These are phyloP conservation scores for Ricordea florida DNA, from an alignment of 92 coral and sea anemone genomes.

Conservation along the genomic window DNA sequence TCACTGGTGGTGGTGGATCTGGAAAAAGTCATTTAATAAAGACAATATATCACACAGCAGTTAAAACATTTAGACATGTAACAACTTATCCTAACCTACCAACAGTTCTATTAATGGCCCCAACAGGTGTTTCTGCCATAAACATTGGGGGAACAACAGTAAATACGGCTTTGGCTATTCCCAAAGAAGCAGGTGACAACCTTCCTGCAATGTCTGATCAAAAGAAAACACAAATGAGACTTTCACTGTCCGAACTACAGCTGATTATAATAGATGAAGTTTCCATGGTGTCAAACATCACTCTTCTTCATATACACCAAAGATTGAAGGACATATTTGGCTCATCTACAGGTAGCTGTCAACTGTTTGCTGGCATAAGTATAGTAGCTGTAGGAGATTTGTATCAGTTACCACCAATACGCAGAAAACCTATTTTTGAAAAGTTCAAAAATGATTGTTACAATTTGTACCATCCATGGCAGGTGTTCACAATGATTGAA, in stretches of 20 bases:
- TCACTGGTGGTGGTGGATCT: too few relatives aligned
- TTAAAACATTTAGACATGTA: too few relatives aligned
- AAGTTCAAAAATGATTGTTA: constrained; percentile 35
- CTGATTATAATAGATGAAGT: constrained; percentile 51
- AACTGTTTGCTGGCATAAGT: constrained; percentile 38
- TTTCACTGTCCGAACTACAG: constrained; percentile 45
- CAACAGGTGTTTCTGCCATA: constrained; percentile 58
- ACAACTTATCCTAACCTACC: too few relatives aligned
- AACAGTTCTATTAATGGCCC: too few relatives aligned
- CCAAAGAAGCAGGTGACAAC: constrained; percentile 55
- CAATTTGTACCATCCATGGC: constrained; percentile 40
- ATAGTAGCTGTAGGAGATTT: too few relatives aligned
- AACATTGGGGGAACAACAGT: constrained; percentile 55
- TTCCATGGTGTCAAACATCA: constrained; percentile 54
- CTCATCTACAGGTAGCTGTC: constrained; percentile 34
- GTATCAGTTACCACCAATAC: constrained; percentile 51
- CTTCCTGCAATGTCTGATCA: constrained; percentile 68
- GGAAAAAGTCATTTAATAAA: too few relatives aligned
- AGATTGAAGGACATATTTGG: too few relatives aligned
- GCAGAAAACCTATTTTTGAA: constrained; percentile 20
- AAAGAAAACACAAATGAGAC: constrained; percentile 45
- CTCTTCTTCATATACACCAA: too few relatives aligned
- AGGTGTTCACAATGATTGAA: constrained; percentile 47
- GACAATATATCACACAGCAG: too few relatives aligned
- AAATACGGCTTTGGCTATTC: constrained; percentile 54